Conservation (phyloP, 2,113 vertebrate genomes). For the Leptocoma aspasia region DNA sequence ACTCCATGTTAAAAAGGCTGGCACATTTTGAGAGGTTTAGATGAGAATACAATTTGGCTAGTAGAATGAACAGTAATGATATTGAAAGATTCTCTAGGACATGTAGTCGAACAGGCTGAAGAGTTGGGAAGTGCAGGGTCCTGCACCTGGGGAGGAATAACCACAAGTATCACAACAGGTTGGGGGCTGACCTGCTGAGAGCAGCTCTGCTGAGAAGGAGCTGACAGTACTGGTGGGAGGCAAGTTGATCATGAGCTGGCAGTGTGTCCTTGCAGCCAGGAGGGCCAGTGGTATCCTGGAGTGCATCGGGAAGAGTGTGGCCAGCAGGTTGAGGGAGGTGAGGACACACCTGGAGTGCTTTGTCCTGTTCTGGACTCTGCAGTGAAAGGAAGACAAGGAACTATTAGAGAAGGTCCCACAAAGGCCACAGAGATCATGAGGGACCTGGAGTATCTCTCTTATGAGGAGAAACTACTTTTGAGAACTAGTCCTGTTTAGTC, state of each 20-base stretch:
- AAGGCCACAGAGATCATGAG: neutral
- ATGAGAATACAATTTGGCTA: neutral
- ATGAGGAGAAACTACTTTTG: neutral
- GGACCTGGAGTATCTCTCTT: neutral
- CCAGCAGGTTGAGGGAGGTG: neutral
- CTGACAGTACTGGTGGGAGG: neutral
- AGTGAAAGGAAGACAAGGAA: neutral
- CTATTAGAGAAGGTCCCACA: neutral
- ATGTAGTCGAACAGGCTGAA: neutral
- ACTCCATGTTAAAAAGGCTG: neutral
- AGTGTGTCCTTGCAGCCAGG: neutral
- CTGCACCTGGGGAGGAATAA: neutral
- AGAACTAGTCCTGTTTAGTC: neutral
- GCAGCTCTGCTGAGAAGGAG: neutral
- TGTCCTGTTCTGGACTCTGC: neutral
- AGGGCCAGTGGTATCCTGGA: neutral
- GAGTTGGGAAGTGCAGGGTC: too few relatives aligned
- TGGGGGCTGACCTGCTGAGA: neutral
- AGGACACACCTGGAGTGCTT: neutral
- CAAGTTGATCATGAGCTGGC: neutral
- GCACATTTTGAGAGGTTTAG: neutral
- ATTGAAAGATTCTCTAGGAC: neutral
- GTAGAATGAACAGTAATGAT: neutral
- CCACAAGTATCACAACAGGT: neutral
- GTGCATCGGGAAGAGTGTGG: neutral